Base-by-base conservation (phyloP, 2,888 invertebrate species). In the Philereme transversata region DNA sequence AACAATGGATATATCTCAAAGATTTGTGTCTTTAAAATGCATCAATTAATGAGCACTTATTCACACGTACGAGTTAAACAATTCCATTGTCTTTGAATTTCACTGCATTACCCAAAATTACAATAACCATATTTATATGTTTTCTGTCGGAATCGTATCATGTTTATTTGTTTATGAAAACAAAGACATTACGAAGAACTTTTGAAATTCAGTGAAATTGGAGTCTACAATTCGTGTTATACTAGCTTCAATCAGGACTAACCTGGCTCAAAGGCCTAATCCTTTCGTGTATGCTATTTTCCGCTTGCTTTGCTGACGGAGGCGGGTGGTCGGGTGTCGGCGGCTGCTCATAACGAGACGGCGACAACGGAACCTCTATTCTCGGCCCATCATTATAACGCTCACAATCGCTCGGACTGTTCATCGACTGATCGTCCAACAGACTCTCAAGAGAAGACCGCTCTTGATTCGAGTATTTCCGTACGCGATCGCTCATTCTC, bases 291-390 rank as follows among this genome's bases (percentile, higher is more conserved):
- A 98, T 98, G 77, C 96, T 96, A 85, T 95, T 95, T 87, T 97
- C 97, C 0, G 98, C 98, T 73, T 97, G 97, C 76, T 95, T 94
- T 4, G 98, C 97, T 7, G 97, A 96, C 0, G 98, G 98, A 2
- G 98, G 98, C 4, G 98, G 98, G 88, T 98, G 98, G 74, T 98
- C 98, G 0, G 98, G 98, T 8, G 98, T 98, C 7, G 98, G 97
- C 8, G 98, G 98, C 86, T 98, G 98, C 55, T 95, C 94, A 77
- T 98, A 98, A 81, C 97, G 97, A 51, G 97, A 97, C 22, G 98
- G 98, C 72, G 97, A 97, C 73, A 97, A 90, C 0, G 98, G 98
- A 74, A 93, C 82, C 71, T 93, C 84, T 34, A 88, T 76, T 82
- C 89, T 92, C 68, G 82, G 79, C 47, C 86, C 87, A 9, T 87